phyloP scores from a whole-genome alignment of 2,113 vertebrate genomes.

The Psilopogon haemacephalus region DNA sequence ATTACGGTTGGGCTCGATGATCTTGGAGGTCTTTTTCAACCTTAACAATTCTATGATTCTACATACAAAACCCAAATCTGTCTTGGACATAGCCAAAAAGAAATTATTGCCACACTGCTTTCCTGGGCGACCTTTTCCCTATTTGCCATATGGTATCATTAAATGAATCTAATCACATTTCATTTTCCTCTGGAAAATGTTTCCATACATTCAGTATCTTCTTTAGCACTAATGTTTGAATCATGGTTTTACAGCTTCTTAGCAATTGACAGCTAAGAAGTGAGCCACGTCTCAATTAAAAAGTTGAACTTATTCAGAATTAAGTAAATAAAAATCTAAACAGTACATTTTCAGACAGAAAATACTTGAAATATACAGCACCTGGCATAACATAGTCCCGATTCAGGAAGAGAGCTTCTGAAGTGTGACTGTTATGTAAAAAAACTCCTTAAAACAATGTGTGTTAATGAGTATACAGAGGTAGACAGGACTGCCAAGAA shows the following conservation, averaged over 20 bases:
- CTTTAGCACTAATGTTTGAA: not conserved
- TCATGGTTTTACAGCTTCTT: not conserved
- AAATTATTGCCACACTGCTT: not conserved
- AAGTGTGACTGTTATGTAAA: not conserved
- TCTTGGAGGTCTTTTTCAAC: no score
- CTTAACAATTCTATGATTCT: no score
- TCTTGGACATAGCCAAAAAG: not conserved
- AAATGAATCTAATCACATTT: not conserved
- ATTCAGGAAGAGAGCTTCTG: not conserved
- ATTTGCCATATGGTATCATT: not conserved
- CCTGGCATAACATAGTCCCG: not conserved
- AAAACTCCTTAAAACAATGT: not conserved
- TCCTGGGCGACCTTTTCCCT: not conserved
- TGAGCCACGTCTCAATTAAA: not conserved
- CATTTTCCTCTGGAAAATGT: not conserved
- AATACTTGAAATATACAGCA: not conserved
- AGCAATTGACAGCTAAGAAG: not conserved
- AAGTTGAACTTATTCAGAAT: not conserved
- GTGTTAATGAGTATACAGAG: not conserved
- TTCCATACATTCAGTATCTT: not conserved
- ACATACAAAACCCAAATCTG: not conserved
- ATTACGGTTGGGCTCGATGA: no score
- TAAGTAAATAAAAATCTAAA: not conserved
- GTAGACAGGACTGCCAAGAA: not conserved
- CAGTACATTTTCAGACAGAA: not conserved